Percentiles rank a stretch among this genome's conserved stretches.
Evolutionary conservation across 2,888 invertebrate genomes (phyloP).

Genomic region (Oxystoma pomonae): DNA sequence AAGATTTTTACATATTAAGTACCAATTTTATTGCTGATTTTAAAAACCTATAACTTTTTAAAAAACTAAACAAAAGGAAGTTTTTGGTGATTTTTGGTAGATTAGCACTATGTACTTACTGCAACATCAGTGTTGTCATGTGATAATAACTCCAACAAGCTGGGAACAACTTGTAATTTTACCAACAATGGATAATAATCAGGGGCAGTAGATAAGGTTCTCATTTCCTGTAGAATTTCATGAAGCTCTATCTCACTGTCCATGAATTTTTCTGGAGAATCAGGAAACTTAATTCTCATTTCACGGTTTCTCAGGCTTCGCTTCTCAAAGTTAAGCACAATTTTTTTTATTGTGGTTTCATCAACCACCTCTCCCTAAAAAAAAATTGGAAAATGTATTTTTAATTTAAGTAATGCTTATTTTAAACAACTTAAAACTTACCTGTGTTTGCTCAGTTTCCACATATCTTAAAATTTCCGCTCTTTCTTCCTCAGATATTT

Average conservation of each 20-base stretch:
- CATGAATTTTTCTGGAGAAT: conserved; percentile 97
- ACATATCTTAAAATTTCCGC: conserved; percentile 79
- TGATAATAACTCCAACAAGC: conserved; percentile 84
- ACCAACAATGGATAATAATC: conserved; percentile 91
- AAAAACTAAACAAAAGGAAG: too few species aligned
- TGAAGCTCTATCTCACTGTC: conserved; percentile 83
- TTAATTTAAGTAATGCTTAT: neutral
- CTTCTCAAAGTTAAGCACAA: conserved; percentile 92
- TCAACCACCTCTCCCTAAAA: conserved; percentile 79
- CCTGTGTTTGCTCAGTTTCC: conserved; percentile 75
- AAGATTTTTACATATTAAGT: too few species aligned
- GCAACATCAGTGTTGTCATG: conserved; percentile 94
- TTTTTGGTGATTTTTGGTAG: too few species aligned
- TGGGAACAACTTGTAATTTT: conserved; percentile 83
- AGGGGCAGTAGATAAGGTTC: conserved; percentile 91
- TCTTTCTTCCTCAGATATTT: conserved; percentile 65
- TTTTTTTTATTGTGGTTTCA: conserved; percentile 80
- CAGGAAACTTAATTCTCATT: conserved; percentile 97
- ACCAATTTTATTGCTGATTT: too few species aligned
- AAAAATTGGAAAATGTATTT: conserved; percentile 4
- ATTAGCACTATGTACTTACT: conserved; percentile 36
- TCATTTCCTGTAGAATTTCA: conserved; percentile 80
- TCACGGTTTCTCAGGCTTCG: conserved; percentile 91
- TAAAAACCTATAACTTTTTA: too few species aligned
- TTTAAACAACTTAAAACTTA: too few species aligned